Base-by-base conservation (phyloP, 2,888 invertebrate genomes). In the Polietes domitor region DNA sequence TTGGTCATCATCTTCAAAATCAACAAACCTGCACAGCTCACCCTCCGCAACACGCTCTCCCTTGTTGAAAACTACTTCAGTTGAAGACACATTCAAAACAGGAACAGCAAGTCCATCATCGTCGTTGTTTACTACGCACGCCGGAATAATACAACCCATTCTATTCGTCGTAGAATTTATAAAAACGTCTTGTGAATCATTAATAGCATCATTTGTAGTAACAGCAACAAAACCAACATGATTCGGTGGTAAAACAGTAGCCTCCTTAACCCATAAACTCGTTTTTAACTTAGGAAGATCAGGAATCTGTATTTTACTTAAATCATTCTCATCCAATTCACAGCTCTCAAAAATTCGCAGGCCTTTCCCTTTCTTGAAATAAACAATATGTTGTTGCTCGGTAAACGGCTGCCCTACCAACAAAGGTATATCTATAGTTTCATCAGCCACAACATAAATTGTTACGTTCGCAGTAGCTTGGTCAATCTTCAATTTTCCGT, bases 321-420 rank as follows among this genome's bases (percentile, higher is more conserved):
- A 32, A 75, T 32, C 37, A 21, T 75, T 75, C 5, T 75, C 75
- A 6, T 47, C 63, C 21, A 75, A 32, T 15, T 50, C 9, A 21
- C 12, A 1, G 12, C 47, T 47, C 32, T 63, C 63, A 65, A 47
- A 63, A 28, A 74, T 74, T 74, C 74, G 24, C 28, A 74, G 61
- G n/a, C 37, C 0, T 4, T 74, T 24, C 26, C 61, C 61, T 28
- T 17, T 74, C 19, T 74, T 74, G 26, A 61, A 63, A 32, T 32
- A 32, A 7, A 47, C 12, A 5, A 73, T 10, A 24, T 73, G 73
- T 3, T 28, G 2, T n/a, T 73, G 58, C 41, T 73, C 74, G 0
- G 63, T 75, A 65, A 75, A 63, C 6, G 63, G 32, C 12, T 61
- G 74, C 12, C 74, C 55, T 5, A 76, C 65, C 4, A 77, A 19